Evolutionary conservation across 2,797 vertebrate species (phyloP), one percentile per base, ranked within the genome.

Genomic region (Capromys pilorides): DNA sequence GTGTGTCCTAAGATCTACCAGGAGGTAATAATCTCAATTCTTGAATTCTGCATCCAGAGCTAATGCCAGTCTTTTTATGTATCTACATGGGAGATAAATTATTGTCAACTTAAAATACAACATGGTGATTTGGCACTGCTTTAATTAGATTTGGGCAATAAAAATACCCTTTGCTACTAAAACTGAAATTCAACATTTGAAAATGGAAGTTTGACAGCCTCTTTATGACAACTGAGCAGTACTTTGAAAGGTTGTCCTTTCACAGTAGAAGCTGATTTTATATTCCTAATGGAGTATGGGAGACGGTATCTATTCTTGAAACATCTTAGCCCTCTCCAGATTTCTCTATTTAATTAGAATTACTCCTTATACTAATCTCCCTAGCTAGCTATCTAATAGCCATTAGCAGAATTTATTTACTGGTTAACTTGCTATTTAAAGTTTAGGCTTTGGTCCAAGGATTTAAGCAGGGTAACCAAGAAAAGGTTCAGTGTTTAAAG

Each of bases 351-450:
- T 97, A 96, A 97, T 97, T 95, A 97, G 96, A 97, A 95, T 94
- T 16, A 87, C 87, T 97, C 90, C 62, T 78, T 90, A 26, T n/a
- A 91, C 85, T 96, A 96, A 89, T 94, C 83, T 96, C 85, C 59
- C 97, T 66, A 96, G 83, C 49, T 85, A 96, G 83, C 95, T 93
- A 95, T 93, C 96, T 96, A 96, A 96, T 92, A 96, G 79, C 82
- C 97, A 96, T 97, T 92, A 97, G 89, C 88, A 94, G 84, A 95
- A 87, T 77, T 80, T 95, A 98, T 98, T 96, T 97, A 96, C 62
- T 96, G 54, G 93, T 96, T 96, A 96, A 97, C 97, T 79, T 94
- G 81, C 84, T 97, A 90, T 80, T 86, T 45, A 67, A 96, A 94
- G 71, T 93, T 82, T 90, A 93, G 96, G 88, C 79, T 97, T 95